phyloP scores from a whole-genome alignment of 1,140 invertebrate genomes.

The Ctenoplectra terminalis region DNA sequence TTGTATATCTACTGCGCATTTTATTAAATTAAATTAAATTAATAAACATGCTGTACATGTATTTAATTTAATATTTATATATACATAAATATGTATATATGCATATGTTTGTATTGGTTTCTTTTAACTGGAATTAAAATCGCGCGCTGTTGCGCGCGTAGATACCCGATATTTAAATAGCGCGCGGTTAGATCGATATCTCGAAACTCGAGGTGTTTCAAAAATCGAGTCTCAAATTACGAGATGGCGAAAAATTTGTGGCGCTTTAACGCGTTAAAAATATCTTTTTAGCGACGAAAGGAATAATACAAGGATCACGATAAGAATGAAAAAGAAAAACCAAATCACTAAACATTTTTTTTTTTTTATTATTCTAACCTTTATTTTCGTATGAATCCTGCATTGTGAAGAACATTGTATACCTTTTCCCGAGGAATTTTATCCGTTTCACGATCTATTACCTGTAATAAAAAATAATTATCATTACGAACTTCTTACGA shows the following conservation, averaged over 20 bases:
- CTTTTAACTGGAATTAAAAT: too few species aligned
- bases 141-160: not conserved
- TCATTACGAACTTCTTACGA: not conserved
- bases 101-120: too few species aligned
- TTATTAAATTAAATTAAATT: not conserved
- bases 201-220: not conserved
- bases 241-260: not conserved
- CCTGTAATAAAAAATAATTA: slow-evolving; percentile 72
- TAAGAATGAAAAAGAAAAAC: not conserved
- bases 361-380: not conserved
- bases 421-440: slow-evolving; percentile 90
- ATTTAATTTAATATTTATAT: not conserved
- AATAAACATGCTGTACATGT: not conserved
- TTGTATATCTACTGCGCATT: not conserved
- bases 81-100: too few species aligned
- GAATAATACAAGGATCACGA: not conserved
- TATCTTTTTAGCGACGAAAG: not conserved
- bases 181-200: not conserved
- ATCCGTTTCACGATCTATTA: slow-evolving; percentile 89
- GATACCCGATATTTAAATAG: not conserved
- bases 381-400: slow-evolving; percentile 84
- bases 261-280: too few species aligned
- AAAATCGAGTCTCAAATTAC: not conserved
- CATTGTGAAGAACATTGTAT: slow-evolving; percentile 88
- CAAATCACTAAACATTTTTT: not conserved